These are phyloP conservation scores for Nemapogon koenigi DNA, from an alignment of 2,888 invertebrate species.

Conservation along the genomic window DNA sequence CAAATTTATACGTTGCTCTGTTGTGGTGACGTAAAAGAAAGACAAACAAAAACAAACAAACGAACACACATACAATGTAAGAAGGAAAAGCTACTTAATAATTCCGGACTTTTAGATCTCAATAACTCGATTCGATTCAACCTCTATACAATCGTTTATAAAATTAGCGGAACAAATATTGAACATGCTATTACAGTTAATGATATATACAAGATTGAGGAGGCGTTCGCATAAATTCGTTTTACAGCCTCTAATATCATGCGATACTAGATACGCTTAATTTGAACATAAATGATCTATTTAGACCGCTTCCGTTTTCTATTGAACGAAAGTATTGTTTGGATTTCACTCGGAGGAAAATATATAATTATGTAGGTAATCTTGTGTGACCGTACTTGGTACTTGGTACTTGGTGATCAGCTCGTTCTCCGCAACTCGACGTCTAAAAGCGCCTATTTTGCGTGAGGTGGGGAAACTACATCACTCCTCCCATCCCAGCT, in stretches of 20 bases:
- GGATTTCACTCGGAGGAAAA: constrained; percentile 11
- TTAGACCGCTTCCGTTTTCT: constrained; percentile 36
- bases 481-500: no score
- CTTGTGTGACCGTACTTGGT: not conserved
- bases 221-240: constrained; percentile 8
- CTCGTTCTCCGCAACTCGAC: no score
- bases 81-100: no score
- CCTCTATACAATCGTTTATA: constrained; percentile 12
- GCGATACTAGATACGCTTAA: constrained; percentile 21
- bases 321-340: constrained; percentile 20
- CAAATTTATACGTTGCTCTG: no score
- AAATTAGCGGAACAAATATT: constrained; percentile 18
- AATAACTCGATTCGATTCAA: no score
- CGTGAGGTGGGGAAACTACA: no score
- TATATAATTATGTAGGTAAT: constrained; percentile 11
- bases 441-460: no score
- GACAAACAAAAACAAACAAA: no score
- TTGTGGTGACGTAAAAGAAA: no score
- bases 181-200: constrained; percentile 5
- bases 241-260: constrained; percentile 11
- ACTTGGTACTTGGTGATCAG: no score
- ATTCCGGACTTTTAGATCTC: no score
- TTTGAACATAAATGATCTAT: constrained; percentile 21
- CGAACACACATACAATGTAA: no score
- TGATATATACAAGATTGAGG: constrained; percentile 7